A percentile compares a stretch with the other conserved stretches of the same genome.
These are phyloP conservation scores for Laupala kohalensis DNA, from an alignment of 1,140 invertebrate genomes.

Conservation along the genomic window DNA sequence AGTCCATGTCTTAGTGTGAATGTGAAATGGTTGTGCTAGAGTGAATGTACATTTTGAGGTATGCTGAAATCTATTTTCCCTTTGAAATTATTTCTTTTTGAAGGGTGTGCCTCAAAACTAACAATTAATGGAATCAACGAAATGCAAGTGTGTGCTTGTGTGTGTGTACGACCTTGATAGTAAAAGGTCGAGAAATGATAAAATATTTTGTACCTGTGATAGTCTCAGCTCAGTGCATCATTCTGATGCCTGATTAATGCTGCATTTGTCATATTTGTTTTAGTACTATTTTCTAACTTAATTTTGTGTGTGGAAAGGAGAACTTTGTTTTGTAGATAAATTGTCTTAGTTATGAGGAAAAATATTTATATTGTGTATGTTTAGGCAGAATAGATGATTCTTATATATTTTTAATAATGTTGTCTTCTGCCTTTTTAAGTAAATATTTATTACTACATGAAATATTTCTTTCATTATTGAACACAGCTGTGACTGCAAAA, in stretches of 20 bases:
- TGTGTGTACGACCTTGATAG: constrained; percentile 2
- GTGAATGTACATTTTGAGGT: background rate
- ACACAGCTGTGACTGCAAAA: constrained; percentile 11
- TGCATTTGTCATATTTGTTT: background rate
- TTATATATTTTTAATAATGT: background rate
- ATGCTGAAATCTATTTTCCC: background rate
- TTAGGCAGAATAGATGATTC: background rate
- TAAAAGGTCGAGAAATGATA: background rate
- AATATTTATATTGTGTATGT: background rate
- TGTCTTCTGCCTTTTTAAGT: background rate
- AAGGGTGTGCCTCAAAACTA: background rate
- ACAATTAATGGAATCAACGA: background rate
- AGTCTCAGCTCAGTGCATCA: constrained; percentile 10
- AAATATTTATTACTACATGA: background rate
- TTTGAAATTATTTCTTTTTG: background rate
- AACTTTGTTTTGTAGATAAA: background rate
- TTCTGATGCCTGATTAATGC: background rate
- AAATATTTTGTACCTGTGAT: constrained; percentile 14
- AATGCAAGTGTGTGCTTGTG: background rate
- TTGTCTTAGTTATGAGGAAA: background rate
- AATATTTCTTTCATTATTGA: constrained; percentile 1
- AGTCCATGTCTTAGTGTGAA: background rate
- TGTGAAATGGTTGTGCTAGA: background rate
- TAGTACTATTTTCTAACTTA: constrained; percentile 1
- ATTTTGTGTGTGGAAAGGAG: background rate